A percentile compares a stretch with the other conserved stretches of the same genome.
Evolutionary conservation across 2,888 invertebrate genomes (phyloP).

Genomic region (Mythimna loreyi): DNA sequence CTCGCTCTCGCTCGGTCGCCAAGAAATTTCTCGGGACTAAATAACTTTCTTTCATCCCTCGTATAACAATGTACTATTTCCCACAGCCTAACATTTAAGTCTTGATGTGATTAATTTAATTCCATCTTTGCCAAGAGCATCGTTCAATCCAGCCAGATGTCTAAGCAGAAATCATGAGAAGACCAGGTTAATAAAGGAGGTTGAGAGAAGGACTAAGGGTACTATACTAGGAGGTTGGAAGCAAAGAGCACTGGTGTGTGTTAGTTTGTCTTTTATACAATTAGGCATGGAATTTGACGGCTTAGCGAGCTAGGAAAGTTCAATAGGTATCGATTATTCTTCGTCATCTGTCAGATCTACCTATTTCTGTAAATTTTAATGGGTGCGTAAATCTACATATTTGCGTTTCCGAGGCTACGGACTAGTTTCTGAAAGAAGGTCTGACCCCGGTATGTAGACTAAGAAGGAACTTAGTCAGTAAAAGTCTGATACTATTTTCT

Average conservation of each 20-base stretch:
- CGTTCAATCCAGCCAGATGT: background rate
- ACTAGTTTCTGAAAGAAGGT: too few relatives aligned
- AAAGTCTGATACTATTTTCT: too few relatives aligned
- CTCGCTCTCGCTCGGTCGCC: too few relatives aligned
- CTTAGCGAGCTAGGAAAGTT: background rate
- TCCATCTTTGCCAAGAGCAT: background rate
- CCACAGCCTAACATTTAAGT: too few relatives aligned
- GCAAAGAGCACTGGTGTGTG: background rate
- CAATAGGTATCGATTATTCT: background rate
- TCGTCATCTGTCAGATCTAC: background rate
- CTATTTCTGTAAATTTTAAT: background rate
- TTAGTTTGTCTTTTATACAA: background rate
- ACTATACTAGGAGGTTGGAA: background rate
- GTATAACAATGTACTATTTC: too few relatives aligned
- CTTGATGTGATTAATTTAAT: background rate
- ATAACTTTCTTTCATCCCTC: too few relatives aligned
- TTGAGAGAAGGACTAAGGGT: too few relatives aligned
- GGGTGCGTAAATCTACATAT: slow-evolving; percentile 15
- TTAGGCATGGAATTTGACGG: background rate
- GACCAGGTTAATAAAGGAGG: background rate
- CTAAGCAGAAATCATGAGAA: background rate
- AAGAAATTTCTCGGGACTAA: too few relatives aligned
- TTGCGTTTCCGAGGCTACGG: too few relatives aligned
- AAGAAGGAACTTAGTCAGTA: too few relatives aligned
- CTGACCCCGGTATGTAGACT: too few relatives aligned